Evolutionary conservation across 2,113 vertebrate genomes (phyloP), one percentile per base, ranked within the genome.

Genomic region (Pangasianodon hypophthalmus): DNA sequence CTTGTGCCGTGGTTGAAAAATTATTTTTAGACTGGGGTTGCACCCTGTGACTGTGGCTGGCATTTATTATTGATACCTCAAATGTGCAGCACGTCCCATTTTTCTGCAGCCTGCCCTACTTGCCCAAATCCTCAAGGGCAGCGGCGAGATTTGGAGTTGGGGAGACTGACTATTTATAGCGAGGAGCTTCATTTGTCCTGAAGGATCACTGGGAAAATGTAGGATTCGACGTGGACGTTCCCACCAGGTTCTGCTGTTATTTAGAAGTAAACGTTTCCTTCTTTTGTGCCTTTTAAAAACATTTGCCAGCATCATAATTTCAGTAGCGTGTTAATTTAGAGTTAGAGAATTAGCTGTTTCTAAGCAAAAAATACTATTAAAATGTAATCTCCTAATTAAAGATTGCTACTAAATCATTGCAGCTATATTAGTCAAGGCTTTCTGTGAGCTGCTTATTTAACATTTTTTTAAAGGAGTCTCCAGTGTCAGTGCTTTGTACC

Each of bases 21-120:
- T 69, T 93, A 92, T 92, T 92, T 92, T 92, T 93, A 91, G 89
- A 91, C 48, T 37, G 60, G 29, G 84, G 87, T 89, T 77, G 87
- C 85, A 87, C 77, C 87, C 88, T 87, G 83, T 88, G 87, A 88
- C 84, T 84, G 52, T 89, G 82, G 89, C 91, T 92, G 90, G 89
- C 89, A 93, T 93, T 90, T 90, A 92, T 93, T 91, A 93, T 93
- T 93, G 92, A 93, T 93, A 93, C 91, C 88, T 90, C 64, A 89
- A 89, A 92, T 92, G 88, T 89, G 90, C 86, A 64, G 87, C 88
- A 83, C 80, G 86, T 86, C 93, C 93, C 92, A 93, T 93, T 93
- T 93, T 92, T 88, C 89, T 88, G 58, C 87, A 80, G 88, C 81
- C 85, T 93, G 93, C 86, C 93, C 93, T 93, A 93, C 90, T 93